phyloP scores from a whole-genome alignment of 2,888 invertebrate genomes.

The Conchocele bisecta region DNA sequence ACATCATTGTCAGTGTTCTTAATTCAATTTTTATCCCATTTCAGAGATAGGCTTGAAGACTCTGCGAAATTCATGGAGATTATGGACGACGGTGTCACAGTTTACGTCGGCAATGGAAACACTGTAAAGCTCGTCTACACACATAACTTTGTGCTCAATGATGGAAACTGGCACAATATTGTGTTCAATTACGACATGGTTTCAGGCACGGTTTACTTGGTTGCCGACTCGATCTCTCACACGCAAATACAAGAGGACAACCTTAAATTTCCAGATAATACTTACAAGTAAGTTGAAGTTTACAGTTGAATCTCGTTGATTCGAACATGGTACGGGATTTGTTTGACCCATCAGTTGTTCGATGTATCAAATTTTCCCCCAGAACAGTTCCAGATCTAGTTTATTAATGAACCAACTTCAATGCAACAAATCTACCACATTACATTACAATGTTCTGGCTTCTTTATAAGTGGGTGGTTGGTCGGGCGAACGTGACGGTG shows the following conservation, averaged over 20 bases:
- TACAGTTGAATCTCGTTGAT: too few species aligned
- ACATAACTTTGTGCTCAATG: slow-evolving; percentile 31
- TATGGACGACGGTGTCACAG: slow-evolving; percentile 53
- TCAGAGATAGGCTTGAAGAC: slow-evolving; percentile 51
- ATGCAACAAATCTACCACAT: too few species aligned
- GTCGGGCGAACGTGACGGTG: too few species aligned
- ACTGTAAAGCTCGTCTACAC: background rate
- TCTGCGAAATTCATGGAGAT: slow-evolving; percentile 60
- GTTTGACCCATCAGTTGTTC: background rate
- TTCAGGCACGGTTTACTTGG: slow-evolving; percentile 50
- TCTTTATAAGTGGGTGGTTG: too few species aligned
- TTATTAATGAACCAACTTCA: too few species aligned
- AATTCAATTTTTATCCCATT: background rate
- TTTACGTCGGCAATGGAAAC: slow-evolving; percentile 21
- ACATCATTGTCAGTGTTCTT: too few species aligned
- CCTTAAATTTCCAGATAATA: background rate
- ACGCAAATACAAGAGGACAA: background rate
- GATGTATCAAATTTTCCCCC: too few species aligned
- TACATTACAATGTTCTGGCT: too few species aligned
- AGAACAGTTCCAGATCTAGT: too few species aligned
- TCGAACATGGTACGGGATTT: background rate
- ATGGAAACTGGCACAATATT: slow-evolving; percentile 74
- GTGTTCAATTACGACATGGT: slow-evolving; percentile 57
- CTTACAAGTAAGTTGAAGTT: slow-evolving; percentile 33
- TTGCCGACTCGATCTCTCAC: slow-evolving; percentile 61